A percentile compares a stretch with the other conserved stretches of the same genome.
Conservation (phyloP, 2,888 invertebrate genomes). For the Hofmannophila pseudospretella region DNA sequence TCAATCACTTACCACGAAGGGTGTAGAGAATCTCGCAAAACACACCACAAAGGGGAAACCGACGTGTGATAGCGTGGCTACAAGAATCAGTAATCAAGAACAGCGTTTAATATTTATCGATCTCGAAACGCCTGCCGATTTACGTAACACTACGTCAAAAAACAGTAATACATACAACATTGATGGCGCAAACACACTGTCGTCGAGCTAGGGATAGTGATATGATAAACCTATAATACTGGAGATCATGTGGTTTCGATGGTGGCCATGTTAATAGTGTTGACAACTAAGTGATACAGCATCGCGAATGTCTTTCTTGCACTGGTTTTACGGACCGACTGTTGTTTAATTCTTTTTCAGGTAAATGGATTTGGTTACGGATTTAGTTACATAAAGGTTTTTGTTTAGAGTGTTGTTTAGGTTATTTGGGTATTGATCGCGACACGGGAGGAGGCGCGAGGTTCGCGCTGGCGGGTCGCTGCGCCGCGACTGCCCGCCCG, state of each 20-base stretch:
- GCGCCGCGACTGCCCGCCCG: slow-evolving; percentile 64
- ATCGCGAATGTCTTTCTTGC: slow-evolving; percentile 29
- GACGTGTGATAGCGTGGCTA: not conserved
- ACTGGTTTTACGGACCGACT: not conserved
- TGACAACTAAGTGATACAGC: slow-evolving; percentile 31
- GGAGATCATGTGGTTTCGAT: slow-evolving; percentile 59
- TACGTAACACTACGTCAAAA: slow-evolving; percentile 52
- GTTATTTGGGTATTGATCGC: slow-evolving; percentile 55
- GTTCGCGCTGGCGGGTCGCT: slow-evolving; percentile 67
- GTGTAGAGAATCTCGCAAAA: not conserved
- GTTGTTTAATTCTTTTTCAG: too few relatives aligned
- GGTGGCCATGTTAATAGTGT: slow-evolving; percentile 52
- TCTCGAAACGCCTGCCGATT: slow-evolving; percentile 37
- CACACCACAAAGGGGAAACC: not conserved
- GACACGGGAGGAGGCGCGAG: slow-evolving; percentile 39
- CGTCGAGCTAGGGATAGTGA: slow-evolving; percentile 27
- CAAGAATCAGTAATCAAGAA: slow-evolving; percentile 24
- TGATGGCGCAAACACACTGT: too few relatives aligned
- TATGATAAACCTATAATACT: slow-evolving; percentile 23
- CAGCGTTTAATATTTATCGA: slow-evolving; percentile 52
- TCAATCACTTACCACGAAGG: not conserved
- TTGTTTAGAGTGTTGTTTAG: slow-evolving; percentile 22
- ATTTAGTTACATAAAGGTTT: slow-evolving; percentile 19
- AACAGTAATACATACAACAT: slow-evolving; percentile 21
- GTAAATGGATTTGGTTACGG: too few relatives aligned